Evolutionary conservation across 2,797 vertebrate genomes (phyloP), one percentile per base, ranked within the genome.

Genomic region (Diplodus puntazzo): DNA sequence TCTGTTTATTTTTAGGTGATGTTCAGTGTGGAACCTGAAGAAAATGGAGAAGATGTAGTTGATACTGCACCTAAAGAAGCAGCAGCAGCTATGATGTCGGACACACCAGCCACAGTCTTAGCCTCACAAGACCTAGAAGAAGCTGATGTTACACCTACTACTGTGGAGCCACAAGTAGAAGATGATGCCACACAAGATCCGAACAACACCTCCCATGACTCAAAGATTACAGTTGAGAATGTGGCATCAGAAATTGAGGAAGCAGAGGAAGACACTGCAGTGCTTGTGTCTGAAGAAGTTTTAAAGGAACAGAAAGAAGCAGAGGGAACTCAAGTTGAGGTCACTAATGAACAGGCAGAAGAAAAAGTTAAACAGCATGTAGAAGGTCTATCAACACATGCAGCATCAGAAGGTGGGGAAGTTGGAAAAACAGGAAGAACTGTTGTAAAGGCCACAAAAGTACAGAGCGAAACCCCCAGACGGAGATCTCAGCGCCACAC

Each of bases 201-300:
- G 21, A 79, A 25, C n/a, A 70, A n/a, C 42, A 65, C n/a, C 21
- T 73, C 80, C 34, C 1, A 2, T 64, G 79, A 85, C 23, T 49
- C 84, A n/a, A 61, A 73, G 21, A 78, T 83, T 34, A 71, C 68
- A 5, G 79, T 87, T 43, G 83, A 91, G 69, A 89, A 91, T 57
- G 83, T 88, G 75, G 79, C 80, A 8, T 82, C 86, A 53, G 89
- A 82, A 84, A 75, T 61, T 13, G 79, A 86, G 48, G 81, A 81
- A 74, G 20, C 27, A 46, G 73, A 77, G 7, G 48, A 76, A 50
- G 48, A 70, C 13, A 13, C 46, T 9, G 45, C 43, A 14, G 67
- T 3, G 34, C 53, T 57, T n/a, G 39, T 59, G 21, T 68, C 58
- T 57, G 66, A 67, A 43, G 69, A 76, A 2, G 18, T 27, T 60